Evolutionary conservation across 2,113 vertebrate species (phyloP), one percentile per base, ranked within the genome.

Genomic region (Austrofundulus limnaeus): DNA sequence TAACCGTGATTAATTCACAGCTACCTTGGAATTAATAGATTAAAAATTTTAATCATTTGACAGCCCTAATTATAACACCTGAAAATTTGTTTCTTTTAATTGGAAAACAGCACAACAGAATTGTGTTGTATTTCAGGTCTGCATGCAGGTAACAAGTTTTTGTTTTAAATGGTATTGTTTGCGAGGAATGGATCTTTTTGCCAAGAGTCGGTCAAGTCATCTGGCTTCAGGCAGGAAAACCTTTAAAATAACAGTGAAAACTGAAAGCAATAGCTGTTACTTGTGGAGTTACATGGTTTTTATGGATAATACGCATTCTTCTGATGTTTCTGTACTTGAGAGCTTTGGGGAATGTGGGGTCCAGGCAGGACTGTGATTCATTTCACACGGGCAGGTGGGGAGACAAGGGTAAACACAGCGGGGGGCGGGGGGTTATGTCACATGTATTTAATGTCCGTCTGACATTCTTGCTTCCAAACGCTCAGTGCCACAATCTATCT

Each of bases 401-500:
- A 64, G 58, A 62, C 31, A 42, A 64, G 58, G 37, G n/a, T 20
- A 31, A 17, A 52, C 16, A 15, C 15, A 61, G 53, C 16, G 14
- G 49, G 75, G 31, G 67, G 58, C 60, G 49, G 73, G 4, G 67
- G 59, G 63, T 67, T 65, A 70, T 66, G 83, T 87, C 74, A 1
- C 28, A 70, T 81, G 70, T 80, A 76, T 77, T 60, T 51, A 70
- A 76, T 77, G 63, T 76, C 62, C 76, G 70, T 60, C 70, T 41
- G 67, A 85, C 74, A 78, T 72, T 85, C 73, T 72, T 78, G 62
- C 45, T 74, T 70, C 75, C 65, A 61, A 52, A 11, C 60, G 38
- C 25, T 24, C 2, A 14, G 49, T 47, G 46, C 70, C 77, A 63
- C 10, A 67, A 75, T 82, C 61, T 51, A 68, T 63, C 52, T 64